Percentiles rank a stretch among this genome's conserved stretches.
phyloP scores from a whole-genome alignment of 2,888 invertebrate genomes.

The Zelleria hepariella region DNA sequence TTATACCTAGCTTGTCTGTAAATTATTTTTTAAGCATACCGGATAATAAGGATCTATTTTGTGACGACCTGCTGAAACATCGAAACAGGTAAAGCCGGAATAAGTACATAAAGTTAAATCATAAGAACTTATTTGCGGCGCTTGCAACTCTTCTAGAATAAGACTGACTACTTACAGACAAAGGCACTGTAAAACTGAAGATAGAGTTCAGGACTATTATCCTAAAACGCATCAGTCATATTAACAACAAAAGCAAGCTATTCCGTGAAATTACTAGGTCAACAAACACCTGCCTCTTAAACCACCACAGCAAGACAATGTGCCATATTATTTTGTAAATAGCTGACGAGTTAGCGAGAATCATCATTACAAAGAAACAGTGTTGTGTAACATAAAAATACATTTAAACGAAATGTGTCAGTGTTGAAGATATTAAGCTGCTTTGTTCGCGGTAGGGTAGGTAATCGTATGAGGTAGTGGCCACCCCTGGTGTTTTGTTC shows the following conservation, averaged over 20 bases:
- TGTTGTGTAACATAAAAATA: slow-evolving; percentile 2
- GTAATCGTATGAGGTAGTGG: too few relatives aligned
- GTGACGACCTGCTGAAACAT: too few relatives aligned
- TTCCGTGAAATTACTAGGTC: slow-evolving; percentile 2
- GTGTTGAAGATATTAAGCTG: not conserved
- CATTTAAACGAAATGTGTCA: not conserved
- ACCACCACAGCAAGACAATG: not conserved
- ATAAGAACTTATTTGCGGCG: too few relatives aligned
- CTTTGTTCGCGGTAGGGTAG: too few relatives aligned
- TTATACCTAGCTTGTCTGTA: too few relatives aligned
- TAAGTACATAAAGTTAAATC: too few relatives aligned
- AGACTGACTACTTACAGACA: not conserved
- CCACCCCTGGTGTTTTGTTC: too few relatives aligned
- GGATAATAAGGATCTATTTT: too few relatives aligned
- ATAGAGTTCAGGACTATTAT: not conserved
- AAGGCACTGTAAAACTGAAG: not conserved
- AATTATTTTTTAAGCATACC: too few relatives aligned
- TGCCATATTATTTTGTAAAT: slow-evolving; percentile 7
- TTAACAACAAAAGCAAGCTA: not conserved
- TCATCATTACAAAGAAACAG: not conserved
- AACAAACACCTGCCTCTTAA: not conserved
- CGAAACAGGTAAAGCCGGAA: too few relatives aligned
- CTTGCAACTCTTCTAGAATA: too few relatives aligned
- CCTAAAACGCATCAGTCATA: not conserved
- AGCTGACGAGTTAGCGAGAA: not conserved